These are phyloP conservation scores for Synanceia verrucosa DNA, from an alignment of 2,797 vertebrate genomes.

Conservation along the genomic window DNA sequence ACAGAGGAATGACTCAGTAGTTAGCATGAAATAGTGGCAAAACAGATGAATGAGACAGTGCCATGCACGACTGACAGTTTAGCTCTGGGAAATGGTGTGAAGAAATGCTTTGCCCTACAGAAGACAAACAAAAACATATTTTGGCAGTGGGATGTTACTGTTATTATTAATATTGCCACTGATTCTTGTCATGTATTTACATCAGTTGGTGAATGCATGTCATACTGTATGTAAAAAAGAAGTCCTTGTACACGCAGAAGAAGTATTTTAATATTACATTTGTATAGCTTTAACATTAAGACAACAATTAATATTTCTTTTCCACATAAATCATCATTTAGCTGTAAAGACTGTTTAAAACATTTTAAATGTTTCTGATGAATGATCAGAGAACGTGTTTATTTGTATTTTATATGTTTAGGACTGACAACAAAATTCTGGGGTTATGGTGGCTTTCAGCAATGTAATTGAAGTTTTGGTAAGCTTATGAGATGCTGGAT, in stretches of 20 bases:
- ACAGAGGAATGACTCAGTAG: neutral
- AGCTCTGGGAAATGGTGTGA: neutral
- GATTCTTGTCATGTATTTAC: neutral
- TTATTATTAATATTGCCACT: neutral
- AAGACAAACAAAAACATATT: neutral
- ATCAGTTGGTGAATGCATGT: too few species aligned
- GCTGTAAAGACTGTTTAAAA: too few species aligned
- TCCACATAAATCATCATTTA: neutral
- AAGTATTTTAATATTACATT: too few species aligned
- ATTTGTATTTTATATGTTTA: too few species aligned
- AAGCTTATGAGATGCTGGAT: neutral
- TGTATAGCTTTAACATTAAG: neutral
- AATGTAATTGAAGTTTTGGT: too few species aligned
- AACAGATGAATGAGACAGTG: constrained; percentile 11
- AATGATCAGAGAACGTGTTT: too few species aligned
- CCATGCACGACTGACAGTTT: neutral
- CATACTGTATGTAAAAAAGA: neutral
- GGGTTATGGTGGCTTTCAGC: too few species aligned
- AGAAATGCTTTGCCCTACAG: constrained; percentile 1
- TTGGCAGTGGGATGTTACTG: neutral
- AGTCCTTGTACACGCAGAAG: neutral
- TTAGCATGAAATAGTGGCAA: neutral
- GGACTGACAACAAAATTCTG: too few species aligned
- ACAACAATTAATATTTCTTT: neutral
- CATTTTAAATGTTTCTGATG: too few species aligned